A percentile compares a stretch with the other conserved stretches of the same genome.
Conservation (phyloP, 2,797 vertebrate species). For the Falco berigora region DNA sequence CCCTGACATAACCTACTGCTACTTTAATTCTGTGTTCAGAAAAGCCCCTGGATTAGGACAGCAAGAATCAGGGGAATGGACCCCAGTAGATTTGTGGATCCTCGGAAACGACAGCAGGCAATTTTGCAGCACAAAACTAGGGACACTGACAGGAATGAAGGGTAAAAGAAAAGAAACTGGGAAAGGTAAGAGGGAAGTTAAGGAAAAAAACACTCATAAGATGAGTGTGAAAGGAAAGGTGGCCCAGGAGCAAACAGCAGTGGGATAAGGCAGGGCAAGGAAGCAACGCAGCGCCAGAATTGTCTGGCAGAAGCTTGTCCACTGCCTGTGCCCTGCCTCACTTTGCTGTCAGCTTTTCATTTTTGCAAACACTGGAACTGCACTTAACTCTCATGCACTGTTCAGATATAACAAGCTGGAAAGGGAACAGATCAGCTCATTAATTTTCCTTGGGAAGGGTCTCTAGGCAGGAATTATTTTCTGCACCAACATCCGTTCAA, state of each 20-base stretch:
- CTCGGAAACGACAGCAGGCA: neutral
- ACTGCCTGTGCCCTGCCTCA: neutral
- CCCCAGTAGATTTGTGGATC: neutral
- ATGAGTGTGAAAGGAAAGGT: neutral
- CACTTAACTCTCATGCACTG: neutral
- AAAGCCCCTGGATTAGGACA: neutral
- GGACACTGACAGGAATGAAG: neutral
- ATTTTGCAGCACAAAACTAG: neutral
- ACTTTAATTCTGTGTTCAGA: neutral
- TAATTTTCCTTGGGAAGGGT: slow-evolving; percentile 42
- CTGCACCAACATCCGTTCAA: slow-evolving; percentile 53
- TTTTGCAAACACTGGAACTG: slow-evolving; percentile 22
- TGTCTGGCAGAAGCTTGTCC: neutral
- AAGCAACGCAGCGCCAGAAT: neutral
- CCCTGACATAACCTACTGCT: neutral
- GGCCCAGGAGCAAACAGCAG: neutral
- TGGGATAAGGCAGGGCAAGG: neutral
- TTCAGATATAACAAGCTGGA: slow-evolving; percentile 39
- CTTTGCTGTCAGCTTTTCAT: slow-evolving; percentile 16
- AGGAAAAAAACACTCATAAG: neutral
- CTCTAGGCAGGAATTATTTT: slow-evolving; percentile 45
- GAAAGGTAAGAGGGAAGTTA: neutral
- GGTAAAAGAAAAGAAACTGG: neutral
- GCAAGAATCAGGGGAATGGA: neutral
- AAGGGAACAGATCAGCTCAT: slow-evolving; percentile 13